These are phyloP conservation scores for Solenopsis invicta DNA, from an alignment of 1,140 invertebrate genomes.

Conservation along the genomic window DNA sequence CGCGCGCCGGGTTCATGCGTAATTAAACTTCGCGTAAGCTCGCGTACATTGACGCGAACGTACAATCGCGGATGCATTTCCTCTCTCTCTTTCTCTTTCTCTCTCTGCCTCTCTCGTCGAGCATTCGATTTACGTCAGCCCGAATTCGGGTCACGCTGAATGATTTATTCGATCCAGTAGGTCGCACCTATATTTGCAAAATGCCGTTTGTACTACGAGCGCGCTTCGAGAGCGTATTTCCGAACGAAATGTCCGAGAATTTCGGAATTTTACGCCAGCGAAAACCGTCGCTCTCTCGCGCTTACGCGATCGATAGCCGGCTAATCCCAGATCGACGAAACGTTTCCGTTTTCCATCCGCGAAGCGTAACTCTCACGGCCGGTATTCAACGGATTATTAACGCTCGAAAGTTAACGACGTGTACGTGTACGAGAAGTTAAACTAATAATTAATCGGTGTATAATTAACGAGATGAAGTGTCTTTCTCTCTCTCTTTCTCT, in stretches of 20 bases:
- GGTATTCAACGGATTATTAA: conserved; percentile 36
- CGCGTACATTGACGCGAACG: conserved; percentile 42
- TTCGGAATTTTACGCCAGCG: conserved; percentile 38
- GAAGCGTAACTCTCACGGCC: neutral
- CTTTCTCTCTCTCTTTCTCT: neutral
- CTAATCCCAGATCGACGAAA: conserved; percentile 45
- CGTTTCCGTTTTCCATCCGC: conserved; percentile 22
- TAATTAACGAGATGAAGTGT: conserved; percentile 8
- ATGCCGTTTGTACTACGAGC: conserved; percentile 55
- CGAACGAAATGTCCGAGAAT: conserved; percentile 36
- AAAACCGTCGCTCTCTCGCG: neutral
- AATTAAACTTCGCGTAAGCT: conserved; percentile 60
- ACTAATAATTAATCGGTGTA: conserved; percentile 38
- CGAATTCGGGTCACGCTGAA: conserved; percentile 66
- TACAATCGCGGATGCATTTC: conserved; percentile 29
- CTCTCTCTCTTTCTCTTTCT: neutral
- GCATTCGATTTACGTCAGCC: conserved; percentile 36
- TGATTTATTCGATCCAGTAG: conserved; percentile 59
- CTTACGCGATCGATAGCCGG: conserved; percentile 30
- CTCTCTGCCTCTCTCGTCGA: neutral
- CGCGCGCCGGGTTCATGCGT: conserved; percentile 40
- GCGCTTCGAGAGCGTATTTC: conserved; percentile 34
- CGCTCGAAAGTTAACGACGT: conserved; percentile 27
- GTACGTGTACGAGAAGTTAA: neutral
- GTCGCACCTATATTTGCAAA: conserved; percentile 63